Conservation (phyloP, 1,140 invertebrate genomes). For the Zaprionus gabonicus region DNA sequence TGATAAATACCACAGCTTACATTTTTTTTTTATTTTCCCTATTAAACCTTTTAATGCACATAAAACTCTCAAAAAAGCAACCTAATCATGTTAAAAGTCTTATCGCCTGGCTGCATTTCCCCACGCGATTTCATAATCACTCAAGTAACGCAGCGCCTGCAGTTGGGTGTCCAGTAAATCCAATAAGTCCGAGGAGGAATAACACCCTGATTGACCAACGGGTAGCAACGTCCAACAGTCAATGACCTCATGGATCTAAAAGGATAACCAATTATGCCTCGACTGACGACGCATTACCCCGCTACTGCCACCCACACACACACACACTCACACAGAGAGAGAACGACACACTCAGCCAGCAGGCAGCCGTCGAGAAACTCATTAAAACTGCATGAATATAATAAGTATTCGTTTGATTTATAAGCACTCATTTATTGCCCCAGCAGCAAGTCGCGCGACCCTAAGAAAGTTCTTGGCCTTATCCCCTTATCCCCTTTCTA, state of each 20-base stretch:
- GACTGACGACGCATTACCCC: slow-evolving; percentile 59
- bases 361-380: slow-evolving; percentile 58
- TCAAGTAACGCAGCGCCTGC: background rate
- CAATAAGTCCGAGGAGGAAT: background rate
- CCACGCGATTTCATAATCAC: background rate
- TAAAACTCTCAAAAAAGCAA: background rate
- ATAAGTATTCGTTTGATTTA: slow-evolving; percentile 79
- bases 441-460: slow-evolving; percentile 35
- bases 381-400: slow-evolving; percentile 83
- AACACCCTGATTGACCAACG: slow-evolving; percentile 16
- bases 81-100: slow-evolving; percentile 16
- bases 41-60: too few species aligned
- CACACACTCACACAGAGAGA: slow-evolving; percentile 1
- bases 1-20: too few species aligned
- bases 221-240: slow-evolving; percentile 30
- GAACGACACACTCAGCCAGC: slow-evolving; percentile 29
- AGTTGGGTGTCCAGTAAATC: background rate
- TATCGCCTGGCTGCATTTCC: background rate
- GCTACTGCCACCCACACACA: slow-evolving; percentile 14
- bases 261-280: slow-evolving; percentile 73
- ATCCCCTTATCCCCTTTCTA: background rate
- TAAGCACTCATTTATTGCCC: slow-evolving; percentile 71
- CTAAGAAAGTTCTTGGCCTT: slow-evolving; percentile 18
- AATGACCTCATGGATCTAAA: slow-evolving; percentile 66
- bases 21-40: background rate